Percentiles rank a stretch among this genome's conserved stretches.
Evolutionary conservation across 2,797 vertebrate genomes (phyloP).

Genomic region (Limnodromus scolopaceus): DNA sequence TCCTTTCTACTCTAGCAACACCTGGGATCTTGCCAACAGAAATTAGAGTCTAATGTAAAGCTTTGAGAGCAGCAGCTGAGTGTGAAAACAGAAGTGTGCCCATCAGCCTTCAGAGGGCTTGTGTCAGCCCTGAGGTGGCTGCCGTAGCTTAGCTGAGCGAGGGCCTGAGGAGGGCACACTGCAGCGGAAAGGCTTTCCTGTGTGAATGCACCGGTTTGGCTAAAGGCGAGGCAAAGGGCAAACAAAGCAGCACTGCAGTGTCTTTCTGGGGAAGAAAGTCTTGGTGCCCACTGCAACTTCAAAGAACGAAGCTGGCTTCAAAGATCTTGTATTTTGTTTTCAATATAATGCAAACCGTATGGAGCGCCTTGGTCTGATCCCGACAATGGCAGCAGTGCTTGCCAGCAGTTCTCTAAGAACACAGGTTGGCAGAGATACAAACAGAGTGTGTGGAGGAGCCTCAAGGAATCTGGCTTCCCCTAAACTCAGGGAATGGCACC

Average conservation of each 20-base stretch:
- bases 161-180: not conserved
- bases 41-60: not conserved
- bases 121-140: not conserved
- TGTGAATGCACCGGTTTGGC: not conserved
- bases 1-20: not conserved
- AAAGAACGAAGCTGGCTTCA: not conserved
- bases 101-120: not conserved
- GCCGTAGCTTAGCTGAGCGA: not conserved
- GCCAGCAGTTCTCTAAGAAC: not conserved
- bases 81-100: not conserved
- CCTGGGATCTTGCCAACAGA: conserved; percentile 39
- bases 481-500: not conserved
- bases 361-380: not conserved
- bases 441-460: not conserved
- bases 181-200: not conserved
- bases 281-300: not conserved
- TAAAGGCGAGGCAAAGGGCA: not conserved
- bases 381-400: not conserved
- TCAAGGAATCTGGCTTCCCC: conserved; percentile 3
- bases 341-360: not conserved
- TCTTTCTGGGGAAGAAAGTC: not conserved
- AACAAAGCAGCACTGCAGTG: not conserved
- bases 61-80: not conserved
- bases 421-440: not conserved
- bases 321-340: not conserved